Conservation (phyloP, 1,140 invertebrate species). For the Hycleus cichorii region DNA sequence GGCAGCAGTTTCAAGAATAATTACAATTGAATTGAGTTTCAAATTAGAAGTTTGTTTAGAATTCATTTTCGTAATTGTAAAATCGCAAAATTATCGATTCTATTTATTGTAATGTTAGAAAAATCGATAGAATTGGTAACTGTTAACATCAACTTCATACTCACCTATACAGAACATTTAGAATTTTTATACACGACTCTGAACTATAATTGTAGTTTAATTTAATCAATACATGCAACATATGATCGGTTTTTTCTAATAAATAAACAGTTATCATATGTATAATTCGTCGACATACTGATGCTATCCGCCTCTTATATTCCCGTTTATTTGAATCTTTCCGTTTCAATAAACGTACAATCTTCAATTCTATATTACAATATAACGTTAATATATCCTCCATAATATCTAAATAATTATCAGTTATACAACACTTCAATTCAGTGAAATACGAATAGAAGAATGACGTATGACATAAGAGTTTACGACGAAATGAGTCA, state of each 20-base stretch:
- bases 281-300: constrained; percentile 6
- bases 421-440: constrained; percentile 8
- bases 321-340: constrained; percentile 5
- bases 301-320: constrained; percentile 4
- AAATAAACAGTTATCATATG: constrained; percentile 11
- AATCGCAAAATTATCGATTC: too few relatives aligned
- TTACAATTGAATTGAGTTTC: too few relatives aligned
- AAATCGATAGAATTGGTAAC: background rate
- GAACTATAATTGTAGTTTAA: constrained; percentile 11
- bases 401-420: constrained; percentile 20
- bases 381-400: constrained; percentile 17
- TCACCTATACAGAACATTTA: constrained; percentile 16
- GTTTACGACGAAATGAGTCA: background rate
- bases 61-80: too few relatives aligned
- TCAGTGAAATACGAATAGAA: constrained; percentile 12
- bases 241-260: constrained; percentile 8
- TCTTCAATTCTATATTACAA: constrained; percentile 9
- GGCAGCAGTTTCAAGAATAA: too few relatives aligned
- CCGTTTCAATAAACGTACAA: constrained; percentile 5
- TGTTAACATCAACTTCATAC: background rate
- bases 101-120: background rate
- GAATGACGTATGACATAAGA: constrained; percentile 8
- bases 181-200: constrained; percentile 3
- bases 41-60: too few relatives aligned
- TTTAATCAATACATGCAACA: constrained; percentile 19